Evolutionary conservation across 37 sponge, comb jelly and placozoan species (phyloP).

Genomic region (Geodia barretti): DNA sequence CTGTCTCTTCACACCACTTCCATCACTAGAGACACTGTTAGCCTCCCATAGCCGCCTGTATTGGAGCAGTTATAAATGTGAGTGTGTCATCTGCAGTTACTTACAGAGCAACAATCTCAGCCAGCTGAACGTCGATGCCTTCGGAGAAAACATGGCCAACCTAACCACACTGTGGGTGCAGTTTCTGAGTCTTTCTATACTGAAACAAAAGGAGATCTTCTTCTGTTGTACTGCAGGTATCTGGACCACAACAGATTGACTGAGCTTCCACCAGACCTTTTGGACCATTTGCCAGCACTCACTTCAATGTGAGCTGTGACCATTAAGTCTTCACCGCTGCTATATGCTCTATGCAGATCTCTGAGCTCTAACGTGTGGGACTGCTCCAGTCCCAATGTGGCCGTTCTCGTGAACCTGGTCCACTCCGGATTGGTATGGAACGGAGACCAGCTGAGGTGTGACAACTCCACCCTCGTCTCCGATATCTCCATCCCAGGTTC

Average conservation of each 20-base stretch:
- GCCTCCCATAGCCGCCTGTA: not conserved
- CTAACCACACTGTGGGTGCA: conserved; percentile 25
- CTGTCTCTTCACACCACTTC: conserved; percentile 28
- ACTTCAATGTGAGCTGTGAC: conserved; percentile 21
- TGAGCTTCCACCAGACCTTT: not conserved
- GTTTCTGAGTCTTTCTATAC: not conserved
- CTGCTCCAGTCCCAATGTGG: conserved; percentile 2
- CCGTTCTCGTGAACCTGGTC: not conserved
- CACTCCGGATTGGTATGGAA: not conserved
- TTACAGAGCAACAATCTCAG: conserved; percentile 4
- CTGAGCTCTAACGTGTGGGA: not conserved
- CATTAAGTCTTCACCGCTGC: not conserved
- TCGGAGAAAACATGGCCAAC: conserved; percentile 15
- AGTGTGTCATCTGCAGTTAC: conserved; percentile 12
- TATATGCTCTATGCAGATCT: not conserved
- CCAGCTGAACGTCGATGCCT: not conserved
- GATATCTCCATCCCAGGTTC: not conserved
- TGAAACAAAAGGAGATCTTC: not conserved
- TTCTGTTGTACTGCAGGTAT: not conserved
- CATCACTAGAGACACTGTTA: conserved; percentile 26
- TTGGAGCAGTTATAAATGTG: too few species aligned
- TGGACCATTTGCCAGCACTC: conserved; percentile 7
- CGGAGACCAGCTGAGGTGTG: not conserved
- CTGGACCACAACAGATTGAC: not conserved
- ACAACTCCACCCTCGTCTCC: not conserved